Evolutionary conservation across 2,797 vertebrate species (phyloP).

Genomic region (Lacerta viridis): DNA sequence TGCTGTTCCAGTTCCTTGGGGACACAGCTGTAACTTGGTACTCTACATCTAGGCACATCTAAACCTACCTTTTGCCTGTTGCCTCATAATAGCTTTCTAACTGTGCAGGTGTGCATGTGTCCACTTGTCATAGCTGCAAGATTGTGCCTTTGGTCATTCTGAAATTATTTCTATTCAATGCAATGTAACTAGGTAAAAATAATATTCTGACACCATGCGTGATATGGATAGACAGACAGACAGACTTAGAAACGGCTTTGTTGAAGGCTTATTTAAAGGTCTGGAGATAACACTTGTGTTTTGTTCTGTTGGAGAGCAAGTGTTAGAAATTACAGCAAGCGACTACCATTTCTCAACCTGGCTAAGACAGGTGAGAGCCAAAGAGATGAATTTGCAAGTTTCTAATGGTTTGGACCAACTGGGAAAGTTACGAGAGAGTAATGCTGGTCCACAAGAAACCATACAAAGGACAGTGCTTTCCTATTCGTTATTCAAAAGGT

Average conservation of each 20-base stretch:
- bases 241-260: background rate
- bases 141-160: background rate
- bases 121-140: background rate
- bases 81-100: background rate
- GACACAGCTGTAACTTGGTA: background rate
- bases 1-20: background rate
- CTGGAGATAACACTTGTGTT: too few species aligned
- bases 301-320: background rate
- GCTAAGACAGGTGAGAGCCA: background rate
- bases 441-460: slow-evolving; percentile 3
- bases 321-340: slow-evolving; percentile 2
- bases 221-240: background rate
- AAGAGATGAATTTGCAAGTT: slow-evolving; percentile 19
- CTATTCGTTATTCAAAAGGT: slow-evolving; percentile 27
- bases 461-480: slow-evolving; percentile 22
- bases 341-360: background rate
- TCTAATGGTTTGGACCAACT: slow-evolving; percentile 10
- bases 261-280: background rate
- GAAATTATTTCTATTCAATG: background rate
- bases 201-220: rapidly evolving
- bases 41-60: background rate
- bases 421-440: background rate
- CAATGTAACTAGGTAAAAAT: background rate
- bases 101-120: background rate
- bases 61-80: background rate